Evolutionary conservation across 30 jellyfish, hydroid and myxozoan species (phyloP), one percentile per base, ranked within the genome.

Genomic region (Rhopilema esculentum): DNA sequence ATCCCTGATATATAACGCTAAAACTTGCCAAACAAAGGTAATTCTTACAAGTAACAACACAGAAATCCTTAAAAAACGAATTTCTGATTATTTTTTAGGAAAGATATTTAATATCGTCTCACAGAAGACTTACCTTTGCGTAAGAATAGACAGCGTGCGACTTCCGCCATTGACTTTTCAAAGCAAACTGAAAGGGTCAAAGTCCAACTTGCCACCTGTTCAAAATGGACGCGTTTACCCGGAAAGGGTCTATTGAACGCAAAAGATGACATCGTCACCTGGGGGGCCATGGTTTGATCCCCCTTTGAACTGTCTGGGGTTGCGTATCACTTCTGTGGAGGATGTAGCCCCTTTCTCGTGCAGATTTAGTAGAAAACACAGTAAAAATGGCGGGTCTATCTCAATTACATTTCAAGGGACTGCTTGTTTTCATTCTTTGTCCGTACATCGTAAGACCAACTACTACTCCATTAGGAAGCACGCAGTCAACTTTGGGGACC

Each of bases 401-500:
- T 6, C 12, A 6, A 12, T 12, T 40, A 6, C 6, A 12, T 12
- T 12, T 2, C 57, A 2, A 2, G 57, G 12, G 6, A 12, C 12
- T 40, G 6, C 12, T 40, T 2, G 12, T 40, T 40, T 40, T 40
- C 9, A 12, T 12, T 2, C 12, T 40, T 40, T 40, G 57, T 12
- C 6, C 57, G 6, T 40, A 40, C 57, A 40, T 12, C 12, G 57
- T 12, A 40, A 40, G 12, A 12, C 57, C 57, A 12, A 40, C 57
- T 40, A 40, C 57, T 40, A 6, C 57, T 40, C 82, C 73, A 24
- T 63, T 63, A 17, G 8, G 27, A 49, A 24, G 79, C 26, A 79
- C 89, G 62, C 24, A 17, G 30, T 22, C 89, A 20, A 31, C 89
- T 22, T 49, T 79, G 24, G 49, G 22, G 65, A 77, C 33, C 25